These are phyloP conservation scores for Marmota flaviventris DNA, from an alignment of 2,113 vertebrate genomes.

Conservation along the genomic window DNA sequence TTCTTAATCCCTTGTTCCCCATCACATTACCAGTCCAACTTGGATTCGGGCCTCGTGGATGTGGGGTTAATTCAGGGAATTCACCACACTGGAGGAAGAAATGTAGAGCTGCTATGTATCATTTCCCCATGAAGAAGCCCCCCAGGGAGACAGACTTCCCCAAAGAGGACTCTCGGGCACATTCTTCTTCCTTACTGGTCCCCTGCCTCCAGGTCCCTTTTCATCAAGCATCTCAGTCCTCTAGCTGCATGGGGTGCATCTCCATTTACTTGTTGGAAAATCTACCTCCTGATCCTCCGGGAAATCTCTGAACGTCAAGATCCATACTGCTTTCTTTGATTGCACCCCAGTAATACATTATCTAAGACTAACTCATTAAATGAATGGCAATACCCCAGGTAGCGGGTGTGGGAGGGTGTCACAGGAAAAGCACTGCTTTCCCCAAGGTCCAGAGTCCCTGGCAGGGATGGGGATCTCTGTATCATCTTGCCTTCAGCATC, in stretches of 20 bases:
- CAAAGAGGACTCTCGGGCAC: neutral
- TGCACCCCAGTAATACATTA: neutral
- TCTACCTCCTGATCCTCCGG: neutral
- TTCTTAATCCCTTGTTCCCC: neutral
- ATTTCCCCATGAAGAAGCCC: neutral
- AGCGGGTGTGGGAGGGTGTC: neutral
- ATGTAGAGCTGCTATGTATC: neutral
- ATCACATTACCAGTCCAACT: neutral
- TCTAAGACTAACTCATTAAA: neutral
- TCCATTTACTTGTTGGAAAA: slow-evolving; percentile 10
- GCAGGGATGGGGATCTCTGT: neutral
- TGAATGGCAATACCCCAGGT: neutral
- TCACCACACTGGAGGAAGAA: neutral
- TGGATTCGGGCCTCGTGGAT: neutral
- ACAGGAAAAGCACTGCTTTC: neutral
- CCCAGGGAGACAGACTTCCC: neutral
- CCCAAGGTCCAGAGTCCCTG: neutral
- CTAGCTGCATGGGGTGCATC: neutral
- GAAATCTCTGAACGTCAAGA: slow-evolving; percentile 18
- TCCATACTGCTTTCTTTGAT: neutral
- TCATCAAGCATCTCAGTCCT: neutral
- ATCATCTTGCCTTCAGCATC: neutral
- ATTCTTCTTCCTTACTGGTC: neutral
- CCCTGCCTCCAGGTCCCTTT: too few relatives aligned
- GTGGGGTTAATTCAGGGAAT: neutral